Conservation (phyloP, 2,888 invertebrate species). For the Orchesellides sinensis region DNA sequence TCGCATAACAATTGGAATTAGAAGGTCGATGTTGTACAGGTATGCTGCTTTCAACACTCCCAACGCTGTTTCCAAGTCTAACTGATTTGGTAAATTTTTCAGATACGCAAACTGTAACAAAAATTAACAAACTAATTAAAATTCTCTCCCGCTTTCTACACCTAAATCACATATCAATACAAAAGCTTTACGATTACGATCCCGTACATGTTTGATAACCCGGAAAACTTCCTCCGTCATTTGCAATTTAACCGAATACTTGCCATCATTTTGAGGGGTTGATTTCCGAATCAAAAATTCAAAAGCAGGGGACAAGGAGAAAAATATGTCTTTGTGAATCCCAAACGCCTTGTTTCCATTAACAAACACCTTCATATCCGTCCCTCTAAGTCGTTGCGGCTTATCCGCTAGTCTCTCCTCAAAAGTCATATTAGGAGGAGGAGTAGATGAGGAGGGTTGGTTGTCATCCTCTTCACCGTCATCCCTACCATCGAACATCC, state of each 20-base stretch:
- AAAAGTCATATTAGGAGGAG: neutral
- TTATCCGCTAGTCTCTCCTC: neutral
- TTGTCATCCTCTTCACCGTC: neutral
- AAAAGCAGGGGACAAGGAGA: slow-evolving; percentile 22
- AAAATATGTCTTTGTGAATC: slow-evolving; percentile 23
- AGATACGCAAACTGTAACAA: no score
- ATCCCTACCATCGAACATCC: no score
- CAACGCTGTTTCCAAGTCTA: no score
- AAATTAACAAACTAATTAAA: no score
- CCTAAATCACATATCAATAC: no score
- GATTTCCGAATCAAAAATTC: neutral
- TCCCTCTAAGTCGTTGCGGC: neutral
- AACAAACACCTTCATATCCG: neutral
- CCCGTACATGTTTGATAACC: slow-evolving; percentile 16
- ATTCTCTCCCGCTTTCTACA: no score
- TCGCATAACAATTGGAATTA: no score
- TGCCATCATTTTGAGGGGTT: neutral
- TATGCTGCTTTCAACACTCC: no score
- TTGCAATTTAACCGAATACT: neutral
- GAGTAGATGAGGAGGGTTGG: neutral
- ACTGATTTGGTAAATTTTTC: neutral
- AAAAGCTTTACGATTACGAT: no score
- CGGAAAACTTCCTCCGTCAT: neutral
- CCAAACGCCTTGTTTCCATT: neutral
- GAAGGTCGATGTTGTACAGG: no score